Evolutionary conservation across 2,113 vertebrate genomes (phyloP), one percentile per base, ranked within the genome.

Genomic region (Brienomyrus brachyistius): DNA sequence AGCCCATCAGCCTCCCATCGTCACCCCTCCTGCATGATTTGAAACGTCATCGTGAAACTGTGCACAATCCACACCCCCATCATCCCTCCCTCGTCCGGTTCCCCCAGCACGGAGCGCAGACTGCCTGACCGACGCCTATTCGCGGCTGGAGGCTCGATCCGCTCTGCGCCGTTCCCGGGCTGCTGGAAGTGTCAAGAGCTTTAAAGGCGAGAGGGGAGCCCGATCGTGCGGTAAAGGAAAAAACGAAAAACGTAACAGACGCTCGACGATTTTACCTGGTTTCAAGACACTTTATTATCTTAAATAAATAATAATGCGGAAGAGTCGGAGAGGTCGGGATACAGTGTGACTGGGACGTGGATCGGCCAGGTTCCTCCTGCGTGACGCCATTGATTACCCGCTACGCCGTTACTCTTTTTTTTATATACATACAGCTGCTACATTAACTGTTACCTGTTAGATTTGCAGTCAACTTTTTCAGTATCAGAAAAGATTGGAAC

Each of bases 251-350:
- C 62, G 13, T 11, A 70, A 31, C n/a, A 70, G 27, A 31, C 62
- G 62, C 62, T 27, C n/a, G 62, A 70, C 62, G 7, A 15, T 70
- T 31, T 70, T 31, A 70, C 62, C 62, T 70, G 62, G n/a, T 13
- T 70, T 27, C n/a, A 70, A 70, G 62, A 70, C n/a, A 70, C 62
- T 70, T 70, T 31, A 70, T 70, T 70, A 31, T 70, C 62, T 70
- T 70, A 70, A 70, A 70, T 70, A 70, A 70, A 70, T 70, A 70
- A 70, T 70, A 70, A 70, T 70, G 62, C 62, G 62, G 62, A 70
- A 70, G 62, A 70, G 62, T 70, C 62, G 62, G 27, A 70, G 62
- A 70, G 62, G 27, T 31, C 62, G 62, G 62, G n/a, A 70, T 70
- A 70, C 62, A 70, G 10, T 70, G 62, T 70, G 62, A 70, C 62